Evolutionary conservation across 2,888 invertebrate genomes (phyloP), one percentile per base, ranked within the genome.

Genomic region (Acanthosoma haemorrhoidale): DNA sequence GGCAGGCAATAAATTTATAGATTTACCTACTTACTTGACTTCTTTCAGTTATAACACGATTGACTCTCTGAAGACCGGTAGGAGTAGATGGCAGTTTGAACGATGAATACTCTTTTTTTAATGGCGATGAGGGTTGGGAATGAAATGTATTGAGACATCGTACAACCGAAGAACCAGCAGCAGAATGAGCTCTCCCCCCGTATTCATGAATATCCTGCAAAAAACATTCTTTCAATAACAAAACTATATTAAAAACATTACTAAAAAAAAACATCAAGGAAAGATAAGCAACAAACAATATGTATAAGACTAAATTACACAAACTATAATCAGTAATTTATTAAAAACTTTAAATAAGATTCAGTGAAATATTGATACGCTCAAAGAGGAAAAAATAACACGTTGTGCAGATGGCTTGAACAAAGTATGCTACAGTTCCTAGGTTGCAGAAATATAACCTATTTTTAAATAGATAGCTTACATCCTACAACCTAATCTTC

Each of bases 121-220:
- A 84, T 41, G 90, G 88, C 51, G 91, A 88, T 58, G 88, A 86
- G 51, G 89, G 88, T 76, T 89, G 86, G 67, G 87, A 84, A 72
- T 74, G 73, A 77, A 80, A 79, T 74, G 66, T 78, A 67, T 81
- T 83, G 72, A 89, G 83, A 61, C 88, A 87, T 67, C 89, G 86
- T 61, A 86, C 88, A 18, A 88, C 87, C 75, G 84, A 83, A 36
- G 89, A 87, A 75, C 86, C 86, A 31, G 83, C 78, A 61, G 86
- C 66, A 32, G 66, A 66, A 13, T 51, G 66, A 51, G 51, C 66
- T 32, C 66, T 43, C 43, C 51, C 66, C 84, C 75, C 84, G 82
- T 74, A 80, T 15, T 66, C 81, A 77, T 38, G 78, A 75, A 80
- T 72, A 76, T 81, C 82, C 81, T 81, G 70, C 15, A 71, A 41